Evolutionary conservation across 2,888 invertebrate genomes (phyloP).

Genomic region (Eristalinus sepulchralis): DNA sequence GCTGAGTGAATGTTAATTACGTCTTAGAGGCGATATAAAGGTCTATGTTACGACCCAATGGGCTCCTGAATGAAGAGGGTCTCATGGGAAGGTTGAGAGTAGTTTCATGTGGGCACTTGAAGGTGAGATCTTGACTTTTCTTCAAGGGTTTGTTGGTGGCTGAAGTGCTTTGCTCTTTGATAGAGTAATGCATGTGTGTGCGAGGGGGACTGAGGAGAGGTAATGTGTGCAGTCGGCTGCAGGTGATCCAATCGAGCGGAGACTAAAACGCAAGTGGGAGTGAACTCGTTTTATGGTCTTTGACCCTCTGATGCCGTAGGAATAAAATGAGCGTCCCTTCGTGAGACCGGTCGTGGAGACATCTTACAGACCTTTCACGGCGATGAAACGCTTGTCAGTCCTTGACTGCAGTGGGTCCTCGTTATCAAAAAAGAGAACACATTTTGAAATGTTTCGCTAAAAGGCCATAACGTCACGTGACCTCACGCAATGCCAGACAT

Average conservation of each 20-base stretch:
- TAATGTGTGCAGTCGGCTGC: too few species aligned
- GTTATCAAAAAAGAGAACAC: too few species aligned
- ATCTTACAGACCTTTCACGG: too few species aligned
- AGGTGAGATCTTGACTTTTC: not conserved
- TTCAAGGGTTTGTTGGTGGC: not conserved
- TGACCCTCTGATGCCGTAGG: not conserved
- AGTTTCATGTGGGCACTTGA: not conserved
- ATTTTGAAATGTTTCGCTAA: too few species aligned
- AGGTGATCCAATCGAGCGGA: not conserved
- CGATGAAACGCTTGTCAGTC: too few species aligned
- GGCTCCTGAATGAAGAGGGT: not conserved
- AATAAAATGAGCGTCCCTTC: too few species aligned
- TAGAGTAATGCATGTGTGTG: not conserved
- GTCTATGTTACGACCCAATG: not conserved
- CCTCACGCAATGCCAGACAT: too few species aligned
- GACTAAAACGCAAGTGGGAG: not conserved
- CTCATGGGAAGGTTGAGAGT: not conserved
- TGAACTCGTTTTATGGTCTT: not conserved
- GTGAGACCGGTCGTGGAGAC: too few species aligned
- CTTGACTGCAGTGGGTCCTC: too few species aligned
- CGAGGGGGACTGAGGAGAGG: not conserved
- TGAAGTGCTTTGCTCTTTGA: not conserved
- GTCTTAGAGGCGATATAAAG: conserved; percentile 18
- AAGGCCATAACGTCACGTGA: too few species aligned
- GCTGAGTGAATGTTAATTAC: conserved; percentile 35